These are phyloP conservation scores for Carassius carassius DNA, from an alignment of 2,113 vertebrate genomes.

Conservation along the genomic window DNA sequence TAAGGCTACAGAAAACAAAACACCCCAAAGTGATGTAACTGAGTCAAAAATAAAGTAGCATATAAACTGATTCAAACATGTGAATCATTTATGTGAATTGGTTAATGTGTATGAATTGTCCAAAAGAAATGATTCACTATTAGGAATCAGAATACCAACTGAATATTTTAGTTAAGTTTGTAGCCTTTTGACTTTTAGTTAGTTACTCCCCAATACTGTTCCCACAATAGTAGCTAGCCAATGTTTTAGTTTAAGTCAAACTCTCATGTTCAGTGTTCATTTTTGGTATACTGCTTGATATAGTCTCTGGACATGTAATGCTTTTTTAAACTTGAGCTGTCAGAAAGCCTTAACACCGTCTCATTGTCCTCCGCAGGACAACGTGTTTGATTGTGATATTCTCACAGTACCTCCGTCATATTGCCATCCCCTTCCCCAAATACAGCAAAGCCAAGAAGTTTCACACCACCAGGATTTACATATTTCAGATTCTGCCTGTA, in stretches of 20 bases:
- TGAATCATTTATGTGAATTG: neutral
- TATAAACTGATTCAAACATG: neutral
- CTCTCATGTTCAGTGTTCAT: no score
- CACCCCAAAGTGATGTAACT: neutral
- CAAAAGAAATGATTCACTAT: neutral
- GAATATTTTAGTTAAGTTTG: no score
- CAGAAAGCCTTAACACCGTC: neutral
- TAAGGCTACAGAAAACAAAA: neutral
- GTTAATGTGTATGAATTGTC: neutral
- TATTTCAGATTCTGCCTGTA: conserved; percentile 96
- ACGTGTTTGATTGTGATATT: conserved; percentile 87
- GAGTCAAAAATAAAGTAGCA: no score
- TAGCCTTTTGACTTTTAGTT: no score
- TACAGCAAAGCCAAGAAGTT: conserved; percentile 80
- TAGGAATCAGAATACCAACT: neutral
- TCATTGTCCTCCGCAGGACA: conserved; percentile 76
- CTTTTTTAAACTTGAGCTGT: neutral
- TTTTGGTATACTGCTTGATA: no score
- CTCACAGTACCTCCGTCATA: conserved; percentile 91
- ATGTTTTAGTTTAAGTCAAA: no score
- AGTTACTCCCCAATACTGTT: no score
- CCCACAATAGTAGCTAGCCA: no score
- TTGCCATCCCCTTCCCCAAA: conserved; percentile 78
- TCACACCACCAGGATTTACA: conserved; percentile 74
- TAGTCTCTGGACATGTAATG: no score